These are phyloP conservation scores for Amphiprion percula DNA, from an alignment of 2,113 vertebrate genomes.

Conservation along the genomic window DNA sequence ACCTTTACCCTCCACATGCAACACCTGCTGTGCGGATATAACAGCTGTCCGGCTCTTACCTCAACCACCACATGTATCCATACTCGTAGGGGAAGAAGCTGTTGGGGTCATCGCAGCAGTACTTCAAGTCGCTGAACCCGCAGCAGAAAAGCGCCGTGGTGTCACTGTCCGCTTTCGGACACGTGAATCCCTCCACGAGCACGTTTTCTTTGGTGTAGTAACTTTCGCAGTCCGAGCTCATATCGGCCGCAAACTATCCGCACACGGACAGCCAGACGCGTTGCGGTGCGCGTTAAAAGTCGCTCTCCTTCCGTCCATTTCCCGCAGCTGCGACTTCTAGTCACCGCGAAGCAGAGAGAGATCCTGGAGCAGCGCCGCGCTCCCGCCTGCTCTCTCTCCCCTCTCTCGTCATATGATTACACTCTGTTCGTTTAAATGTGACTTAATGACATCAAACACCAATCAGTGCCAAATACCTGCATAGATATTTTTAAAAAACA, in stretches of 20 bases:
- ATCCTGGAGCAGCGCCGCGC: not conserved
- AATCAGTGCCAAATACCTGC: no score
- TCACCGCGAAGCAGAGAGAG: not conserved
- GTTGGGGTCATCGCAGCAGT: conserved; percentile 93
- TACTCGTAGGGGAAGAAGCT: conserved; percentile 93
- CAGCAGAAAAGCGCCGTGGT: conserved; percentile 88
- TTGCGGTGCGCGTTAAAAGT: not conserved
- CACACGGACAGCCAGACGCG: not conserved
- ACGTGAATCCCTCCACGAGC: conserved; percentile 87
- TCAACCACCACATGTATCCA: conserved; percentile 94
- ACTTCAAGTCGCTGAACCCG: conserved; percentile 92
- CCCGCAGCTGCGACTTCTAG: not conserved
- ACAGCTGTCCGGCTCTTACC: conserved; percentile 77
- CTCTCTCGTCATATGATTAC: not conserved
- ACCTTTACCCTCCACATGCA: no score
- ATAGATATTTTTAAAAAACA: no score
- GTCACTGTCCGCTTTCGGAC: conserved; percentile 86
- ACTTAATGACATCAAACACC: no score
- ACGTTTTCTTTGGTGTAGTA: conserved; percentile 88
- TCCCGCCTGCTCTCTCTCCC: not conserved
- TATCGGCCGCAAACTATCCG: conserved; percentile 47
- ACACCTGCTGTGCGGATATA: not conserved
- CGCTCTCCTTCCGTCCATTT: not conserved
- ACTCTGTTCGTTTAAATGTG: no score
- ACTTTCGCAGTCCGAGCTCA: conserved; percentile 88